These are phyloP conservation scores for Polydrusus tereticollis DNA, from an alignment of 2,888 invertebrate species.

Conservation along the genomic window DNA sequence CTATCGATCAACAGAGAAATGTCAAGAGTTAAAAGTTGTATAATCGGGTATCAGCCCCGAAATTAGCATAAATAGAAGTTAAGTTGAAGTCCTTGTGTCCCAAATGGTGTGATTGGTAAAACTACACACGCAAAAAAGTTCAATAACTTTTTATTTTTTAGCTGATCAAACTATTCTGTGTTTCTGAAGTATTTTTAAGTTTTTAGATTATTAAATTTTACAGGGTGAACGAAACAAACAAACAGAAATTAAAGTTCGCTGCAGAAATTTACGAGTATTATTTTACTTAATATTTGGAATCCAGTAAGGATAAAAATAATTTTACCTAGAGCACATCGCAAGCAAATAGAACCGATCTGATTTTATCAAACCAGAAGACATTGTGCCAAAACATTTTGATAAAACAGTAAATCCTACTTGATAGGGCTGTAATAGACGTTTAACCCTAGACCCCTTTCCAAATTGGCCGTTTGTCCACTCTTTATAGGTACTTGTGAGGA, in stretches of 20 bases:
- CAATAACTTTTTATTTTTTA: no score
- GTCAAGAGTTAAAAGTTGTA: neutral
- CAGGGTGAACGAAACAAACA: no score
- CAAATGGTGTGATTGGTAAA: neutral
- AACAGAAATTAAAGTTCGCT: no score
- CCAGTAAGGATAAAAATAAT: no score
- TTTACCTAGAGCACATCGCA: neutral
- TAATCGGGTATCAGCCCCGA: neutral
- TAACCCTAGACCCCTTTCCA: slow-evolving; percentile 11
- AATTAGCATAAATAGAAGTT: slow-evolving; percentile 1
- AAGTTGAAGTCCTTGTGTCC: neutral
- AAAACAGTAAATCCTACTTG: slow-evolving; percentile 13
- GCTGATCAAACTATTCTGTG: no score
- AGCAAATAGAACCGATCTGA: neutral
- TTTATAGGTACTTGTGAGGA: slow-evolving; percentile 12
- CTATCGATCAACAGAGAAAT: slow-evolving; percentile 6
- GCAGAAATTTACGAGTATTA: no score
- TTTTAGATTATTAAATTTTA: no score
- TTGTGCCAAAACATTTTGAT: slow-evolving; percentile 11
- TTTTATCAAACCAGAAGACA: slow-evolving; percentile 4
- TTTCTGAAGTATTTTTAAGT: no score
- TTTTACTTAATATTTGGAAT: no score
- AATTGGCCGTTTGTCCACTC: slow-evolving; percentile 16
- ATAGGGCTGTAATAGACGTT: slow-evolving; percentile 16
- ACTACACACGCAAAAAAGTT: neutral